Base-by-base conservation (phyloP, 2,797 vertebrate genomes). In the Syndactyla subalaris region DNA sequence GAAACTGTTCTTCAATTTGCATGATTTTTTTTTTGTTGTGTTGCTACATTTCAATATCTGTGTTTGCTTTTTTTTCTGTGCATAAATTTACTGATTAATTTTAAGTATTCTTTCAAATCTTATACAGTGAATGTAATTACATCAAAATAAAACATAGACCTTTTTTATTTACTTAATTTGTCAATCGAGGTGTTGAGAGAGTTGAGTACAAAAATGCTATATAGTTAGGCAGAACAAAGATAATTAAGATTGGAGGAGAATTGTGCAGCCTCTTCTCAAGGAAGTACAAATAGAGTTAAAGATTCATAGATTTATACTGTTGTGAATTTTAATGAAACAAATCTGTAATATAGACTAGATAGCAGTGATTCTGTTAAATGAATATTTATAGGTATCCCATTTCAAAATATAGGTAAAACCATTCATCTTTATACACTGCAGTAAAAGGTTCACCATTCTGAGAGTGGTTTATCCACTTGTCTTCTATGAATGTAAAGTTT, bases 131-230 rank as follows among this genome's bases (percentile, higher is more conserved):
- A 76, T 89, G 89, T 96, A 97, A 97, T 96, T 95, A 92, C 89
- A 91, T 85, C 72, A 96, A 94, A 95, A 89, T 93, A 92, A 89
- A 95, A 38, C 62, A 26, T 14, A 66, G 85, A 51, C 68, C 26
- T 93, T 78, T 95, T 75, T 96, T 96, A 95, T 96, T 97, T 97
- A 92, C 94, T 95, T 97, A 95, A 95, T 97, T 97, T 97, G 77
- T 86, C 93, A 82, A 79, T 93, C 5, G 82, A 76, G 85, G 46
- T 92, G 85, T 88, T 87, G 84, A 81, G 82, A 83, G 81, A 93
- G 73, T 92, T 48, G 78, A 82, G 80, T 95, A 88, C 65, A 89
- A 73, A 94, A 97, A 86, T 93, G 72, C 78, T 58, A 57, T 88
- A 93, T 92, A 95, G 96, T 97, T 91, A 88, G 94, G 95, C 89